A percentile compares a stretch with the other conserved stretches of the same genome.
These are phyloP conservation scores for Oryzaephilus surinamensis DNA, from an alignment of 1,140 invertebrate species.

Conservation along the genomic window DNA sequence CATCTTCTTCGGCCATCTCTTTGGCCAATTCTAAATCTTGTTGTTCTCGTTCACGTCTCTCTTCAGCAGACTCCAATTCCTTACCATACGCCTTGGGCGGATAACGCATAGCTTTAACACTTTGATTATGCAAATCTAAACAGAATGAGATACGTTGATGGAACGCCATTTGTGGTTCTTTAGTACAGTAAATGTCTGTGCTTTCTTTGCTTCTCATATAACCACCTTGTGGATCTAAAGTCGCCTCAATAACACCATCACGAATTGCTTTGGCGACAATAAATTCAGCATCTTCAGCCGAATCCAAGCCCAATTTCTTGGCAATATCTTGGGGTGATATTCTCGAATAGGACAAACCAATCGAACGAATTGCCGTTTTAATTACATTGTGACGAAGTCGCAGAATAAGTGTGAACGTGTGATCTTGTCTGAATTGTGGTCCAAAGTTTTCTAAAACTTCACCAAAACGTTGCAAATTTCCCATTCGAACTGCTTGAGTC, in stretches of 20 bases:
- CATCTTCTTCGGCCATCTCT: conserved; percentile 98
- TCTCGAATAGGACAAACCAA: conserved; percentile 91
- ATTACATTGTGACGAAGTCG: conserved; percentile 97
- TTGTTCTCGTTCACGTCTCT: conserved; percentile 89
- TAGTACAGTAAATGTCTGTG: conserved; percentile 93
- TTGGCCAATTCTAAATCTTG: conserved; percentile 96
- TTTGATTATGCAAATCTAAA: conserved; percentile 95
- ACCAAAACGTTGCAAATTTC: conserved; percentile 89
- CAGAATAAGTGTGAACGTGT: conserved; percentile 91
- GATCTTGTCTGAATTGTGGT: conserved; percentile 75
- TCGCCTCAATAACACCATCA: conserved; percentile 97
- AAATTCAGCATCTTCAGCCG: conserved; percentile 95
- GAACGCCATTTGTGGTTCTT: conserved; percentile 92
- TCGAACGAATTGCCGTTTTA: conserved; percentile 95
- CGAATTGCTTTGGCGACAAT: conserved; percentile 99
- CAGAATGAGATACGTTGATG: conserved; percentile 98
- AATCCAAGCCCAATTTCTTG: conserved; percentile 84
- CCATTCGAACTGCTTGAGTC: conserved; percentile 92
- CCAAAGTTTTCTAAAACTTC: conserved; percentile 87
- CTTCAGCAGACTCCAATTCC: conserved; percentile 95
- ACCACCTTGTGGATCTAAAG: conserved; percentile 86
- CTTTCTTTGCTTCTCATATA: conserved; percentile 97
- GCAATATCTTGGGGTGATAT: conserved; percentile 94
- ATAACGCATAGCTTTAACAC: conserved; percentile 96
- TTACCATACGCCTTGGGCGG: conserved; percentile 98